These are phyloP conservation scores for Gallirallus australis DNA, from an alignment of 2,797 vertebrate genomes.

Conservation along the genomic window DNA sequence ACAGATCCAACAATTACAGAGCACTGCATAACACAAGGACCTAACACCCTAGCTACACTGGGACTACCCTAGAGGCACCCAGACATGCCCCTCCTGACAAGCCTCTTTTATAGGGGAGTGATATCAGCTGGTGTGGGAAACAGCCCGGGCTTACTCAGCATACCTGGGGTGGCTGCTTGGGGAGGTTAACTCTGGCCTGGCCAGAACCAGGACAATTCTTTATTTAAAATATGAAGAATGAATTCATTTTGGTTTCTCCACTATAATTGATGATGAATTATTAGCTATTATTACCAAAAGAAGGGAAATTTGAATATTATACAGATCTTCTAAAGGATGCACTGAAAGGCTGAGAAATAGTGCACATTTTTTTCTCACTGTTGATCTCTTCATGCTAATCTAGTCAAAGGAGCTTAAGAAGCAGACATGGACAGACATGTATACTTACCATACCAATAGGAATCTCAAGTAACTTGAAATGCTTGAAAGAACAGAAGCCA, in stretches of 20 bases:
- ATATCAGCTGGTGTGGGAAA: no score
- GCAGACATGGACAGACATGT: not conserved
- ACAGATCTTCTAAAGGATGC: not conserved
- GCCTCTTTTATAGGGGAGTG: no score
- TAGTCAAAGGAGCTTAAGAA: not conserved
- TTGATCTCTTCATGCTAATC: not conserved
- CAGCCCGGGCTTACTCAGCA: no score
- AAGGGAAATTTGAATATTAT: not conserved
- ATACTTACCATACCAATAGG: not conserved
- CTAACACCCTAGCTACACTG: no score
- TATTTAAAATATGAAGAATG: not conserved
- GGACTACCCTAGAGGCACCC: no score
- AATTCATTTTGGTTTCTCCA: not conserved
- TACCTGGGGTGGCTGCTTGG: no score
- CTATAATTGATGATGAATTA: not conserved
- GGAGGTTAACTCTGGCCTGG: no score
- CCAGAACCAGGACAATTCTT: not conserved
- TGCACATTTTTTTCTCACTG: not conserved
- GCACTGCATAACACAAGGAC: no score
- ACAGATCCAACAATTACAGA: no score
- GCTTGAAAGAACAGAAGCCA: not conserved
- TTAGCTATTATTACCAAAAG: slow-evolving; percentile 1
- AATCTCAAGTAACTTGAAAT: slow-evolving; percentile 34
- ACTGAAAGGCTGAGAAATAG: not conserved
- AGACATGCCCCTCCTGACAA: no score